Evolutionary conservation across 2,113 vertebrate genomes (phyloP).

Genomic region (Spermophilus dauricus): DNA sequence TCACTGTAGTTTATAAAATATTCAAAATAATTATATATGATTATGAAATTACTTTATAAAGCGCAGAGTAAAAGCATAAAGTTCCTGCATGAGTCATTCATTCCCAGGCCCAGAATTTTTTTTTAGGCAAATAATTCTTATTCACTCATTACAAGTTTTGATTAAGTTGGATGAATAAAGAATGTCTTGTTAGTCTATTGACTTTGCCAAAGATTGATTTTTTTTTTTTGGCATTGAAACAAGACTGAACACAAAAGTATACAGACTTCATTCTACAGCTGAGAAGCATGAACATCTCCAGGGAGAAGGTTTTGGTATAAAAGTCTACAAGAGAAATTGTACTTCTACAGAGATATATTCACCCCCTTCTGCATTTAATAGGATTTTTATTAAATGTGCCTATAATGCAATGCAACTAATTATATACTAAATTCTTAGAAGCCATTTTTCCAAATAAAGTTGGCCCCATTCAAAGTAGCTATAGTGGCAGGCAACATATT

Average conservation of each 20-base stretch:
- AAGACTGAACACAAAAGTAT: background rate
- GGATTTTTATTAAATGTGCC: conserved; percentile 12
- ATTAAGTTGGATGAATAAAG: conserved; percentile 75
- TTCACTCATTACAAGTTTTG: conserved; percentile 75
- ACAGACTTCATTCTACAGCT: background rate
- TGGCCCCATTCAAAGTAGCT: background rate
- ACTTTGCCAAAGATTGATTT: conserved; percentile 44
- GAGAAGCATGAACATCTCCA: conserved; percentile 6
- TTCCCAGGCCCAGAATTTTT: background rate
- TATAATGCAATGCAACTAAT: background rate
- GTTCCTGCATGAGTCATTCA: conserved; percentile 83
- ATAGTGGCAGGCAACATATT: background rate
- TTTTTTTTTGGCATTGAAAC: background rate
- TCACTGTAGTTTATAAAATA: conserved; percentile 90
- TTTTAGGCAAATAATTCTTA: conserved; percentile 73
- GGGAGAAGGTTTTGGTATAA: background rate
- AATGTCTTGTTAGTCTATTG: conserved; percentile 59
- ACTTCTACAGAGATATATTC: background rate
- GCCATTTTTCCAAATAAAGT: background rate
- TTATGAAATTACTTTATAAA: conserved; percentile 88
- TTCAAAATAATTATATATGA: conserved; percentile 90
- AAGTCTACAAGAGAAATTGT: background rate
- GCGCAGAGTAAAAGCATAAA: conserved; percentile 82
- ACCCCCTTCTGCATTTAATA: background rate
- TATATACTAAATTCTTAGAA: background rate